A percentile compares a stretch with the other conserved stretches of the same genome.
Conservation (phyloP, 2,113 vertebrate genomes). For the Vidua chalybeata region DNA sequence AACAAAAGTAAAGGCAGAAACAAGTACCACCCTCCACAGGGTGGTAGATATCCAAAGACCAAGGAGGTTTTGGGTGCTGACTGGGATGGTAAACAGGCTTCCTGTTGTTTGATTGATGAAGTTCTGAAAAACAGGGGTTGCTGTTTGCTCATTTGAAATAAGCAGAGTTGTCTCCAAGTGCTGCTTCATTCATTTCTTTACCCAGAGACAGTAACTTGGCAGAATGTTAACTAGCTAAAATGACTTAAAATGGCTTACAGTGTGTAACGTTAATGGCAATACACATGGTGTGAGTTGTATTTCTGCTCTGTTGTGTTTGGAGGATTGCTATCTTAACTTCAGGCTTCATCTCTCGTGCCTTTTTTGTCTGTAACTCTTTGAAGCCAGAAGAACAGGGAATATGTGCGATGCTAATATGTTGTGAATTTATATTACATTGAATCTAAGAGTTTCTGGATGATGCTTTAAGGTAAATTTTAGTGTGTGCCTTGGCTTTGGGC, state of each 20-base stretch:
- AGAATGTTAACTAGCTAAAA: neutral
- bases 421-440: neutral
- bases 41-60: neutral
- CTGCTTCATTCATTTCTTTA: neutral
- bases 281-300: neutral
- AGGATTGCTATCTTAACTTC: neutral
- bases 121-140: neutral
- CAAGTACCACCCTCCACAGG: fast-evolving
- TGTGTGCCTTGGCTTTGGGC: neutral
- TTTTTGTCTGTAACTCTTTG: neutral
- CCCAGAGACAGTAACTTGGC: neutral
- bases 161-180: neutral
- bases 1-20: neutral
- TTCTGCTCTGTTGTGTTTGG: neutral
- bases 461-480: neutral
- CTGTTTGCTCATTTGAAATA: neutral
- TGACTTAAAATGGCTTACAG: neutral
- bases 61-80: neutral
- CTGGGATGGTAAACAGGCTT: neutral
- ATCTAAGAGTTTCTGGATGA: neutral
- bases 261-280: neutral
- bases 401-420: neutral
- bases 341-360: neutral
- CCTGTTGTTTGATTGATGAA: neutral
- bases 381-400: neutral